Conservation (phyloP, 37 sponge, comb jelly and placozoan species). For the Aplysina aerophoba region DNA sequence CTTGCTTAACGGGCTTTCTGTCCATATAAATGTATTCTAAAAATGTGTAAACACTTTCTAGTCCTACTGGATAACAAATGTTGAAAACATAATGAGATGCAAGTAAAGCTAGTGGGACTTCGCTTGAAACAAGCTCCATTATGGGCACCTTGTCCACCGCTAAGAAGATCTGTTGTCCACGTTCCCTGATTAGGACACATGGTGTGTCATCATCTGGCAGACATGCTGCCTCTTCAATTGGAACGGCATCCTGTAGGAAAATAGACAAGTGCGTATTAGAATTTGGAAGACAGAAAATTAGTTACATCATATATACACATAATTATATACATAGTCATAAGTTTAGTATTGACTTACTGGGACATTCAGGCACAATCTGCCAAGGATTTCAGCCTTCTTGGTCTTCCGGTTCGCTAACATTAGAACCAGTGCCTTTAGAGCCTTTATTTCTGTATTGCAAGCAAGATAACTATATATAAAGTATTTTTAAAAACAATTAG, state of each 20-base stretch:
- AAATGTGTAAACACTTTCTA: background rate
- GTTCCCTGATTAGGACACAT: background rate
- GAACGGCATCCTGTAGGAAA: background rate
- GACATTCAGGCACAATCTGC: too few species aligned
- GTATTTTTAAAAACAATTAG: too few species aligned
- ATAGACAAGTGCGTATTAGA: background rate
- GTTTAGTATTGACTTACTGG: too few species aligned
- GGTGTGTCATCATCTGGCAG: background rate
- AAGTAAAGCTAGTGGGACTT: background rate
- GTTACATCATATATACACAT: too few species aligned
- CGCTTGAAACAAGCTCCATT: background rate
- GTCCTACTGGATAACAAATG: background rate
- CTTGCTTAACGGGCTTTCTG: background rate
- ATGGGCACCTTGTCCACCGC: background rate
- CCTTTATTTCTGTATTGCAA: too few species aligned
- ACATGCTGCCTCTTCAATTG: background rate
- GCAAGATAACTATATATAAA: too few species aligned
- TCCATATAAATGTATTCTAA: background rate
- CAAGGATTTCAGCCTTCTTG: too few species aligned
- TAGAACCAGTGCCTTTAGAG: too few species aligned
- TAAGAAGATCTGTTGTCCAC: background rate
- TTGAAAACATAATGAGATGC: background rate
- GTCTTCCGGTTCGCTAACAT: too few species aligned
- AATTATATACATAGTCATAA: too few species aligned
- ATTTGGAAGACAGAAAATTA: too few species aligned